phyloP scores from a whole-genome alignment of 2,113 vertebrate species.

The Macaca nemestrina region DNA sequence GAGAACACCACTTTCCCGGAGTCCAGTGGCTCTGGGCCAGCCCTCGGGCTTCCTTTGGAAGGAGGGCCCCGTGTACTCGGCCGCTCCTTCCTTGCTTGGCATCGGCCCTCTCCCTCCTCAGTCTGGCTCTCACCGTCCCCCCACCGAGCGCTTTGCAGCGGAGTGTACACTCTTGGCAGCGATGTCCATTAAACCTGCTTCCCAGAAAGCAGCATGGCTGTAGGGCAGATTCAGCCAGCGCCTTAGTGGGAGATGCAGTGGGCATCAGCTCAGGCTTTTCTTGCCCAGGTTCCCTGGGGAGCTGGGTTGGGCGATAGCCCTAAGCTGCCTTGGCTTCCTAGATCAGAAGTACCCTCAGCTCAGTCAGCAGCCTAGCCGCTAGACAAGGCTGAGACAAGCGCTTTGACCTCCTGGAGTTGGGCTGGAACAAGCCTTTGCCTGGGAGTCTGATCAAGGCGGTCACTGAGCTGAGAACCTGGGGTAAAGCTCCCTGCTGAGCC shows the following conservation, averaged over 20 bases:
- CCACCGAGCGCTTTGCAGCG: neutral
- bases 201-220: neutral
- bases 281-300: neutral
- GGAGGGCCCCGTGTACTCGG: neutral
- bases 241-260: neutral
- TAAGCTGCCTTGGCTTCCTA: neutral
- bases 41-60: constrained; percentile 6
- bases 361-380: neutral
- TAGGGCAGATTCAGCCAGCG: neutral
- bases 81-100: constrained; percentile 61
- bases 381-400: neutral
- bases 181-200: neutral
- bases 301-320: neutral
- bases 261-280: neutral
- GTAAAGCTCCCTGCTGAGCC: neutral
- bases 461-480: neutral
- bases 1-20: constrained; percentile 36
- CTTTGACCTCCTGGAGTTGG: neutral
- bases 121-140: neutral
- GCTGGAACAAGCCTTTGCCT: neutral
- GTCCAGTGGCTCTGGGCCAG: constrained; percentile 16
- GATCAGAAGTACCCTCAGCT: neutral
- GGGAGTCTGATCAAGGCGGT: neutral
- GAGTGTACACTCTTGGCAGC: neutral
- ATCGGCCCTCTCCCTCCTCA: neutral